Percentiles rank a stretch among this genome's conserved stretches.
phyloP scores from a whole-genome alignment of 2,113 vertebrate genomes.

The Ceratotherium simum region DNA sequence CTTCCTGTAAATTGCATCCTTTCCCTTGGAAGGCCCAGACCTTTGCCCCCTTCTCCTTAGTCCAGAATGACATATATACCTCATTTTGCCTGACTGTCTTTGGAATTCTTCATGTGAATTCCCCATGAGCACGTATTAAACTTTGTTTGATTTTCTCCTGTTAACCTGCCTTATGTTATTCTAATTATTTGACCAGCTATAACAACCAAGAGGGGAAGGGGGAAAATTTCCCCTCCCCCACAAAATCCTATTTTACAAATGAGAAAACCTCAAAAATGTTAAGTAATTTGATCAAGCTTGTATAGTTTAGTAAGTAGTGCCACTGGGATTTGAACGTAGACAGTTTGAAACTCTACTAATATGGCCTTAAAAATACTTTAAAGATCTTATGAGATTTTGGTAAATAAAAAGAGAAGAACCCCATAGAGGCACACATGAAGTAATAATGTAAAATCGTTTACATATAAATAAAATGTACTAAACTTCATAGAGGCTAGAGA shows the following conservation, averaged over 20 bases:
- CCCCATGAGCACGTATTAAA: no score
- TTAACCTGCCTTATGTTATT: no score
- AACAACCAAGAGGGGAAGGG: no score
- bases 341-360: not conserved
- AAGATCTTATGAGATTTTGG: not conserved
- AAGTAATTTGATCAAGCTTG: conserved; percentile 5
- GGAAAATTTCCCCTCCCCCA: no score
- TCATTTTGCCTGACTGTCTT: no score
- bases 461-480: not conserved
- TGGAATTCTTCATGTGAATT: no score
- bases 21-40: no score
- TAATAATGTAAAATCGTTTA: not conserved
- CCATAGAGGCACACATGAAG: not conserved
- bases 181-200: no score
- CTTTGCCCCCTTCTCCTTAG: no score
- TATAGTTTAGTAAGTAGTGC: not conserved
- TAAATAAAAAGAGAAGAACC: not conserved
- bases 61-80: no score
- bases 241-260: not conserved
- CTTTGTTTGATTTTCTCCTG: no score
- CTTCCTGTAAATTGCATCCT: no score
- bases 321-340: not conserved
- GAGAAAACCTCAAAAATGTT: not conserved
- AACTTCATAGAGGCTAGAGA: not conserved
- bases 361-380: not conserved